A percentile compares a stretch with the other conserved stretches of the same genome.
These are phyloP conservation scores for Panthera leo DNA, from an alignment of 2,113 vertebrate species.

Conservation along the genomic window DNA sequence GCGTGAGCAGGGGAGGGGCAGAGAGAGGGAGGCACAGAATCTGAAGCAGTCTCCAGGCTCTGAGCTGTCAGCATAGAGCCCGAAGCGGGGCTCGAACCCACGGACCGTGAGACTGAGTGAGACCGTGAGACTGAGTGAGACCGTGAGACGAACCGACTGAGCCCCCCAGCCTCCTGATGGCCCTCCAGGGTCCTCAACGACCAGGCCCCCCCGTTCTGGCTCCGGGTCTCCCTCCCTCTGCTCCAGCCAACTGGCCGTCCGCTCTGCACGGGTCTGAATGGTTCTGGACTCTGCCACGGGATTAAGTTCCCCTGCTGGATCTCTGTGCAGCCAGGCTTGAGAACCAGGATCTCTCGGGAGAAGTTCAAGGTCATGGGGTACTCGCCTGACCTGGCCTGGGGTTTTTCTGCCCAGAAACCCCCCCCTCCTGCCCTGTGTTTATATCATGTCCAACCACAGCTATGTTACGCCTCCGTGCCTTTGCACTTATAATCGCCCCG, in stretches of 20 bases:
- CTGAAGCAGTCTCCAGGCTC: too few species aligned
- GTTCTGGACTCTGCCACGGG: background rate
- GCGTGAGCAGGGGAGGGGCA: too few species aligned
- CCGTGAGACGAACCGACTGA: too few species aligned
- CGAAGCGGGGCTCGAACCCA: too few species aligned
- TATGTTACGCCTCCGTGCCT: accelerated
- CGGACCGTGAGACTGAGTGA: too few species aligned
- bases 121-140: too few species aligned
- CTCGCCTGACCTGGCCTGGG: background rate
- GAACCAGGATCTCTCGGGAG: background rate
- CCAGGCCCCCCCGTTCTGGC: background rate
- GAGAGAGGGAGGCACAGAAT: too few species aligned
- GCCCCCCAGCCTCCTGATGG: background rate
- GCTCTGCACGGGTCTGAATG: background rate
- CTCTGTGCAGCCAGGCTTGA: background rate
- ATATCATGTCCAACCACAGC: accelerated
- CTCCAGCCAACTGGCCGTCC: accelerated
- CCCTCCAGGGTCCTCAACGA: accelerated
- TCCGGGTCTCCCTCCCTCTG: background rate
- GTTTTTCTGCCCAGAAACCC: background rate
- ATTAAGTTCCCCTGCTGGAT: background rate
- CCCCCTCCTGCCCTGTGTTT: accelerated
- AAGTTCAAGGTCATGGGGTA: background rate
- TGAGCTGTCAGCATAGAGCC: too few species aligned
- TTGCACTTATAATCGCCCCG: accelerated